Evolutionary conservation across 2,888 invertebrate species (phyloP), one percentile per base, ranked within the genome.

Genomic region (Punctoribates punctum): DNA sequence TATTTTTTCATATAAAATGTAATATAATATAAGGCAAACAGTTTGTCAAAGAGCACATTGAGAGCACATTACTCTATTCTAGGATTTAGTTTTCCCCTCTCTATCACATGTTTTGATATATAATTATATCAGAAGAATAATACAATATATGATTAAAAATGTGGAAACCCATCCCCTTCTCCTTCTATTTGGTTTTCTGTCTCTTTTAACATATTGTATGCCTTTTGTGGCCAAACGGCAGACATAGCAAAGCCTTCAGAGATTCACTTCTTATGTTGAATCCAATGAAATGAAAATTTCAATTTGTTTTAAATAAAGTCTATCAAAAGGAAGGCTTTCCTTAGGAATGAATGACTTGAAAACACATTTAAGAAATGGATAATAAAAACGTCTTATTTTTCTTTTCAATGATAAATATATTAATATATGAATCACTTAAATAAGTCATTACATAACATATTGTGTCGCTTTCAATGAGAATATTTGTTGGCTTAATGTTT

Each of bases 251-350:
- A 57, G 2, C 3, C 57, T 57, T 20, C 57, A 13, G 9, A 34
- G 34, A 67, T 8, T 42, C 34, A 20, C 20, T 34, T 23, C 67
- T 20, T 11, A 15, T 67, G 60, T 60, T 9, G 23, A 8, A 67
- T 42, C 20, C 38, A 67, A 67, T 67, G 20, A 38, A 67, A 20
- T 42, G 67, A 29, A 67, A 67, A 67, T 67, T 67, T 67, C 42
- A 38, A 67, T 20, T 67, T 29, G 17, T 9, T 9, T 67, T 42
- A 20, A 67, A 67, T 34, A 34, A 65, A 65, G 34, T 65, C 23
- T 34, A 65, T 42, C 25, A 6, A 5, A 54, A 25, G n/a, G 25
- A n/a, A n/a, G 20, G 5, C 8, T 60, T 27, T 29, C 4, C 27
- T 1, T 51, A 27, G 13, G n/a, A 51, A n/a, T 17, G 51, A 51